Evolutionary conservation across 2,797 vertebrate species (phyloP), one percentile per base, ranked within the genome.

Genomic region (Sarcoramphus papa): DNA sequence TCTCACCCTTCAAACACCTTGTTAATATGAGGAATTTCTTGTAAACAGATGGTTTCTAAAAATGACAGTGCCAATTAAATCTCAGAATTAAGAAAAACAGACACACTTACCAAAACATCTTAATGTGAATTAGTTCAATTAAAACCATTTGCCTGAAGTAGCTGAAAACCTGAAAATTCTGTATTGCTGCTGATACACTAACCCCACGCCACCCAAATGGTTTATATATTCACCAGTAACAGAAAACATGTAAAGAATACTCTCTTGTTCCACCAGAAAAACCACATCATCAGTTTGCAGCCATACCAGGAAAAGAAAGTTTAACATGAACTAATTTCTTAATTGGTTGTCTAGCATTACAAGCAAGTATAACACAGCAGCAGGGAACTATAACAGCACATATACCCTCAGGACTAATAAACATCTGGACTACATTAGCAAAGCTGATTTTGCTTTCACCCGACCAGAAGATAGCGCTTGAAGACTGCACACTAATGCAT

Each of bases 381-480:
- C 93, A 90, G 92, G 94, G 84, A 96, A 96, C 54, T 88, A 88
- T 93, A 97, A 92, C 81, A 95, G 95, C 89, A 86, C 68, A 95
- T 82, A 91, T 89, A 92, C 96, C 96, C 96, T 84, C 56, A 95
- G 95, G 96, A 97, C 78, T 91, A 96, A 96, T 90, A 77, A 95
- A 96, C 97, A 98, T 97, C 95, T 97, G 96, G 95, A 97, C 81
- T 74, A 41, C 92, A 98, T 97, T 97, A 96, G 59, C 47, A 47
- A 70, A 89, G 82, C 35, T 41, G 86, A 84, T 80, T 51, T 91
- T 53, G 83, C 81, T 62, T 53, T 25, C 48, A 53, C 56, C 64
- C 70, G 53, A 83, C 98, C 99, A 98, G 98, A 96, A 99, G 99
- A 97, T 98, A 98, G 99, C 97, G 96, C 97, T 97, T 97, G 86